Conservation (phyloP, 1,140 invertebrate genomes). For the Tribolium castaneum region DNA sequence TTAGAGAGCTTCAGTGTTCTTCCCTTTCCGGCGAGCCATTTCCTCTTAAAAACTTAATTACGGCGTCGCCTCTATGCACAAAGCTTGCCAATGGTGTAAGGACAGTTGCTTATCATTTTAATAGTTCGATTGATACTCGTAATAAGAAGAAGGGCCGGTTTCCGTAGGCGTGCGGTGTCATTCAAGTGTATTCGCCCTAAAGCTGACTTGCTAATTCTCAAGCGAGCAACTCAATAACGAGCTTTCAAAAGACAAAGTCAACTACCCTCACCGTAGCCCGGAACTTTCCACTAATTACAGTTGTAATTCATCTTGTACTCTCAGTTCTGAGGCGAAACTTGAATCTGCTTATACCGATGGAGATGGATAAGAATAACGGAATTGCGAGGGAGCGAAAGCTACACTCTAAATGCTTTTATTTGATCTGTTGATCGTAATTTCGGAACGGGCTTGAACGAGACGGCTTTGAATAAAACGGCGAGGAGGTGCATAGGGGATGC, state of each 20-base stretch:
- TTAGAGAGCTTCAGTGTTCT: no score
- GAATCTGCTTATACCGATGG: constrained; percentile 30
- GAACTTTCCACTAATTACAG: constrained; percentile 44
- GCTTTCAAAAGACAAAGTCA: constrained; percentile 44
- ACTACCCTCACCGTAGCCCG: constrained; percentile 33
- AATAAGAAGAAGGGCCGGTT: not conserved
- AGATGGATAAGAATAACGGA: constrained; percentile 24
- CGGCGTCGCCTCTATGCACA: not conserved
- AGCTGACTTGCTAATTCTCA: constrained; percentile 44
- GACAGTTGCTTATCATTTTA: not conserved
- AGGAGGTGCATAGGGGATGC: no score
- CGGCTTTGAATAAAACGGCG: no score
- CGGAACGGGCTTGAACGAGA: no score
- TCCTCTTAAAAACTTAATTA: not conserved
- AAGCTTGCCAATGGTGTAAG: not conserved
- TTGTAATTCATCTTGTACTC: constrained; percentile 44
- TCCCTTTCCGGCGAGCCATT: not conserved
- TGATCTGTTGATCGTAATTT: no score
- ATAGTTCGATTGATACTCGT: constrained; percentile 11
- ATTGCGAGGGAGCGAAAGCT: not conserved
- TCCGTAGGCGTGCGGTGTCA: not conserved
- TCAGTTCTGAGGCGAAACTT: constrained; percentile 19
- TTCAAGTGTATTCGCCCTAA: constrained; percentile 7
- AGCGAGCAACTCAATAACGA: constrained; percentile 44
- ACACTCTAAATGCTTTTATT: no score